These are phyloP conservation scores for Pantherophis guttatus DNA, from an alignment of 2,113 vertebrate genomes.

Conservation along the genomic window DNA sequence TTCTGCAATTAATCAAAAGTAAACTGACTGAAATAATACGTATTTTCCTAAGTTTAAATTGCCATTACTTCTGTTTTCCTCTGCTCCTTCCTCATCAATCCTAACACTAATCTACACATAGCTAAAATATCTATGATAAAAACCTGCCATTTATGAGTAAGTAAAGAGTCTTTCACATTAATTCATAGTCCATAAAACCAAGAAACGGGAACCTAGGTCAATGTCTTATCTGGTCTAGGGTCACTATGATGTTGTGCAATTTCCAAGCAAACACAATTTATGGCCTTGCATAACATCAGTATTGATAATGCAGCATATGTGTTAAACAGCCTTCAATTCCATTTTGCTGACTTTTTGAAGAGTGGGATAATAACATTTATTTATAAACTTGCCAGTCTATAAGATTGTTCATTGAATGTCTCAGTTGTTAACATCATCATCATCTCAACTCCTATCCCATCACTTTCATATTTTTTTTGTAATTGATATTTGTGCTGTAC, in stretches of 20 bases:
- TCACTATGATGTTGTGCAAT: background rate
- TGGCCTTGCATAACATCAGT: background rate
- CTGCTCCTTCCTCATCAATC: background rate
- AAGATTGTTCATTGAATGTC: background rate
- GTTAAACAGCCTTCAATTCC: background rate
- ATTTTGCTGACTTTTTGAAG: background rate
- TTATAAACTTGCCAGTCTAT: background rate
- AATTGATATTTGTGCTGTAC: background rate
- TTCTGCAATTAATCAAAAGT: background rate
- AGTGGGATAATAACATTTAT: background rate
- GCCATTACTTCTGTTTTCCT: background rate
- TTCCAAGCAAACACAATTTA: background rate
- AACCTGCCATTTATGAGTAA: background rate
- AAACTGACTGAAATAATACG: background rate
- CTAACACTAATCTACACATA: background rate
- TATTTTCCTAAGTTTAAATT: background rate
- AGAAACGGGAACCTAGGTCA: background rate
- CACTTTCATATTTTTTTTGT: background rate
- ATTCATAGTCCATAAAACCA: background rate
- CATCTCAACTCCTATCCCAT: background rate
- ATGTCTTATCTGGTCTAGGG: background rate
- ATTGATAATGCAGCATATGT: background rate
- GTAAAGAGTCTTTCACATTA: background rate
- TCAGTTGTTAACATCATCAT: background rate
- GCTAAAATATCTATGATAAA: background rate